Percentiles rank a stretch among this genome's conserved stretches.
These are phyloP conservation scores for Drosophila parabipectinata DNA, from an alignment of 1,140 invertebrate genomes.

Conservation along the genomic window DNA sequence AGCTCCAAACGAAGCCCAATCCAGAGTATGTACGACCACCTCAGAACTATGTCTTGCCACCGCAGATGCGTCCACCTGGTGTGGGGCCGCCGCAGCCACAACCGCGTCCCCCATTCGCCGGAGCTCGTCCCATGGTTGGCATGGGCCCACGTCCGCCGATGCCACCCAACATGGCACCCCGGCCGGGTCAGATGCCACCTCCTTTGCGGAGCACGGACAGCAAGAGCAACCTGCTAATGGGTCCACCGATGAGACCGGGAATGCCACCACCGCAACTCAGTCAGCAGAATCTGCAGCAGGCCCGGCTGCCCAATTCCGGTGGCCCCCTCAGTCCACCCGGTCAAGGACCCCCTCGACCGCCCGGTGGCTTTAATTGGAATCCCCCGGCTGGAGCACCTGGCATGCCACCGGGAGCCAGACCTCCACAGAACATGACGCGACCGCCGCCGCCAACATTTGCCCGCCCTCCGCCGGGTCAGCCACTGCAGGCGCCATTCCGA, in stretches of 20 bases:
- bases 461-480: constrained; percentile 65
- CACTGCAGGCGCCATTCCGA: constrained; percentile 61
- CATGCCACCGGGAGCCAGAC: constrained; percentile 53
- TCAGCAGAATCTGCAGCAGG: constrained; percentile 60
- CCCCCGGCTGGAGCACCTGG: constrained; percentile 53
- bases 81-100: constrained; percentile 67
- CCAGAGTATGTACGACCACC: constrained; percentile 48
- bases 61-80: constrained; percentile 68
- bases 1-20: constrained; percentile 41
- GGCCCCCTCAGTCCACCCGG: constrained; percentile 73
- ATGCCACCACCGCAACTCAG: constrained; percentile 61
- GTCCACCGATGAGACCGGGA: constrained; percentile 69
- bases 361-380: constrained; percentile 73
- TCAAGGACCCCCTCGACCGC: constrained; percentile 71
- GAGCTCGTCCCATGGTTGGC: constrained; percentile 67
- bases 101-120: constrained; percentile 71
- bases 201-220: constrained; percentile 76
- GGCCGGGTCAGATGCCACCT: constrained; percentile 60
- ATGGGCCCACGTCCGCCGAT: constrained; percentile 69
- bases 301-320: constrained; percentile 53
- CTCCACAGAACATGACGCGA: constrained; percentile 69
- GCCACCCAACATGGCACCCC: constrained; percentile 66
- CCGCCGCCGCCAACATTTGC: constrained; percentile 66
- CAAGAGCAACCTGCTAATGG: constrained; percentile 76
- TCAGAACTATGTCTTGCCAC: constrained; percentile 64